phyloP scores from a whole-genome alignment of 2,888 invertebrate genomes.

The Aleiodes testaceus region DNA sequence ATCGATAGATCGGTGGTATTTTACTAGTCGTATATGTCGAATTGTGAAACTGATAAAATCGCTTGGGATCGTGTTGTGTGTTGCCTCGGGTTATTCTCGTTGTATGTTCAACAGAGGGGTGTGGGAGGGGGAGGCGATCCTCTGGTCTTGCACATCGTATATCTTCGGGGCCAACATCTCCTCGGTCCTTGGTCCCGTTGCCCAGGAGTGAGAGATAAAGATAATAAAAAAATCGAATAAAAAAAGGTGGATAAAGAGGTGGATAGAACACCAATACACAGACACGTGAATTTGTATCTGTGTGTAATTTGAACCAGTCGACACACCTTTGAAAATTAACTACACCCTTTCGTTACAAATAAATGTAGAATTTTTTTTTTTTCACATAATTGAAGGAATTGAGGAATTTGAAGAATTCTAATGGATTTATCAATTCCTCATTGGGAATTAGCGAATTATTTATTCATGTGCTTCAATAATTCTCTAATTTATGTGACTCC shows the following conservation, averaged over 20 bases:
- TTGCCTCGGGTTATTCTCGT: conserved; percentile 12
- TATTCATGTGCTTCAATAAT: no score
- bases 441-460: no score
- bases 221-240: conserved; percentile 11
- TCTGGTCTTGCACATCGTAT: conserved; percentile 24
- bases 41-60: conserved; percentile 33
- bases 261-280: background rate
- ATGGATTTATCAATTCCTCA: no score
- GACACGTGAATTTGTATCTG: background rate
- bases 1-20: conserved; percentile 4
- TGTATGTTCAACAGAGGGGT: conserved; percentile 9
- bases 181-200: conserved; percentile 18
- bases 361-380: no score
- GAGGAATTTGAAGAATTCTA: no score
- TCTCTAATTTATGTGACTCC: no score
- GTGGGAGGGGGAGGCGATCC: conserved; percentile 5
- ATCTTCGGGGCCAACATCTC: conserved; percentile 12
- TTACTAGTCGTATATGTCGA: conserved; percentile 27
- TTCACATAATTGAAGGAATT: no score
- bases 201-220: conserved; percentile 29
- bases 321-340: conserved; percentile 23
- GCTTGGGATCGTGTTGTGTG: conserved; percentile 4
- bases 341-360: background rate
- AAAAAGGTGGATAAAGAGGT: conserved; percentile 12
- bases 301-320: conserved; percentile 15